Percentiles rank a stretch among this genome's conserved stretches.
phyloP scores from a whole-genome alignment of 2,797 vertebrate genomes.

The Microctenopoma stevenorrisi region DNA sequence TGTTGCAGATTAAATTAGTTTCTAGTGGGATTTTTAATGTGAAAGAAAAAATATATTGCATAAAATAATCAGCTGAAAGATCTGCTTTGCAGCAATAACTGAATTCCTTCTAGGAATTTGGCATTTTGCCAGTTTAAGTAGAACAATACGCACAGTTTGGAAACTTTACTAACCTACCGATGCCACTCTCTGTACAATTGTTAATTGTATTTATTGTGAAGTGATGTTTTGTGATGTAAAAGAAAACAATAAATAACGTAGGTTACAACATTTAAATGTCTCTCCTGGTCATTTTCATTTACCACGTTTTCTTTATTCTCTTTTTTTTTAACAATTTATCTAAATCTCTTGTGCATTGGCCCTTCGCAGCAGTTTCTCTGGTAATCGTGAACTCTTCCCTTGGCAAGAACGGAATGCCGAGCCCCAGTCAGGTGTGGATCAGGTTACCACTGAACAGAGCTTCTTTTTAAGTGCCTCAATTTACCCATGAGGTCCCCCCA shows the following conservation, averaged over 20 bases:
- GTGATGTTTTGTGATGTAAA: conserved; percentile 33
- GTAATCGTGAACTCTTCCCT: conserved; percentile 74
- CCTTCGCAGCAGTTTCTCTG: conserved; percentile 61
- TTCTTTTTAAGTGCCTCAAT: conserved; percentile 85
- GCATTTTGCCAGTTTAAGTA: conserved; percentile 37
- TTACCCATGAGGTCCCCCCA: conserved; percentile 79
- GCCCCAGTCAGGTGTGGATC: conserved; percentile 82
- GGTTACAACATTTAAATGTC: conserved; percentile 15
- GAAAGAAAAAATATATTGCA: conserved; percentile 1
- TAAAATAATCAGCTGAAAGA: conserved; percentile 31
- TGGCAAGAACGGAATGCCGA: conserved; percentile 79
- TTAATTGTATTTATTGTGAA: conserved; percentile 24
- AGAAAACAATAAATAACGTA: conserved; percentile 59
- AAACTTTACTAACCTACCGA: conserved; percentile 18
- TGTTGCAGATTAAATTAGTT: conserved; percentile 11
- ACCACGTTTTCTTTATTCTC: conserved; percentile 5
- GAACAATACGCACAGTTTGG: conserved; percentile 42
- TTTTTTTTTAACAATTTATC: conserved; percentile 11
- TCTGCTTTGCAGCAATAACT: conserved; percentile 51
- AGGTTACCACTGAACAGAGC: conserved; percentile 86
- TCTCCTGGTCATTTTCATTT: conserved; percentile 32
- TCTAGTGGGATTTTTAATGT: conserved; percentile 34
- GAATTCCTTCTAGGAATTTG: conserved; percentile 59
- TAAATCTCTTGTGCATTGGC: conserved; percentile 31
- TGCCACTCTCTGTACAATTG: conserved; percentile 22